These are phyloP conservation scores for Hirudinaria manillensis DNA, from an alignment of 2,888 invertebrate genomes.

Conservation along the genomic window DNA sequence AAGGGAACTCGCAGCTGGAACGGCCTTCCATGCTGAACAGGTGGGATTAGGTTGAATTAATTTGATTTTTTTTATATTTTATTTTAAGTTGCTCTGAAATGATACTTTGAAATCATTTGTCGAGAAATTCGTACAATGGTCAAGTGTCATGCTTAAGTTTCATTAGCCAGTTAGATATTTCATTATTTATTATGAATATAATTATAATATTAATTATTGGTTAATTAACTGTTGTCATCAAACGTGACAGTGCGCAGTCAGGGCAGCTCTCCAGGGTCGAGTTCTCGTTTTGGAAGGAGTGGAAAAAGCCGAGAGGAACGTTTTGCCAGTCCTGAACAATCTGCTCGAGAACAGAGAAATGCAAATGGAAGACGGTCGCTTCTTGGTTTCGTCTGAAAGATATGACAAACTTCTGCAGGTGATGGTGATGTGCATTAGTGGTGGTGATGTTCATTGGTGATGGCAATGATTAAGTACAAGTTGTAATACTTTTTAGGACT, in stretches of 20 bases:
- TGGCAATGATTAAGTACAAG: too few species aligned
- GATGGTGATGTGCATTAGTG: slow-evolving; percentile 31
- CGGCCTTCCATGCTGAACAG: slow-evolving; percentile 87
- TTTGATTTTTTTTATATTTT: not conserved
- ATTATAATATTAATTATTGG: not conserved
- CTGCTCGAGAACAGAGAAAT: slow-evolving; percentile 93
- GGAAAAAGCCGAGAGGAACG: slow-evolving; percentile 94
- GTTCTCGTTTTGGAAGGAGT: slow-evolving; percentile 87
- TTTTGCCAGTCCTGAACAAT: slow-evolving; percentile 89
- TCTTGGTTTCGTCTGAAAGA: slow-evolving; percentile 78
- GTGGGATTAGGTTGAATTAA: slow-evolving; percentile 56
- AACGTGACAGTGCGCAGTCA: slow-evolving; percentile 73
- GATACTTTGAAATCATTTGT: not conserved
- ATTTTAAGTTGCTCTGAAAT: not conserved
- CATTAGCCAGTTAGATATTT: too few species aligned
- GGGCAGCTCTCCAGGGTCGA: slow-evolving; percentile 81
- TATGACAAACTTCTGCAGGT: slow-evolving; percentile 84
- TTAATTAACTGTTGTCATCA: not conserved
- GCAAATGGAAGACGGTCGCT: slow-evolving; percentile 93
- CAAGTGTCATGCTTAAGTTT: too few species aligned
- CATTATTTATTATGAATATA: not conserved
- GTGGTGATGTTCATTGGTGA: not conserved
- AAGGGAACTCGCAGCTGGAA: slow-evolving; percentile 79
- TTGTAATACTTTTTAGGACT: too few species aligned
- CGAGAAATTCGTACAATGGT: too few species aligned